Percentiles rank a stretch among this genome's conserved stretches.
Evolutionary conservation across 2,888 invertebrate species (phyloP).

Genomic region (Vesta saturnalis): DNA sequence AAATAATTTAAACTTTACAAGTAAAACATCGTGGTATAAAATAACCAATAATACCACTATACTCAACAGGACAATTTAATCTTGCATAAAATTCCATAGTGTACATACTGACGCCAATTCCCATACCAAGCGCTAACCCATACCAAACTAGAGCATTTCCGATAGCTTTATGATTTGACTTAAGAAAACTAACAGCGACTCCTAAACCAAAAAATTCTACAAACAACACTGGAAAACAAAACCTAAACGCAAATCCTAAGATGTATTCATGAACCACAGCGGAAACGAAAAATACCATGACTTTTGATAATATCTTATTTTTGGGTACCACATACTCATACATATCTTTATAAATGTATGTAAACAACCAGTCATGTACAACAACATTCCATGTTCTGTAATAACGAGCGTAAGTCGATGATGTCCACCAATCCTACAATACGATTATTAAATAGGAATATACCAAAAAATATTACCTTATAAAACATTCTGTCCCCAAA

Average conservation of each 20-base stretch:
- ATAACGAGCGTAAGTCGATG: constrained; percentile 79
- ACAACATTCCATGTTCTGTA: constrained; percentile 95
- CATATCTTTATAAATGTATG: constrained; percentile 84
- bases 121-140: constrained; percentile 79
- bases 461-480: constrained; percentile 62
- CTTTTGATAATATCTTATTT: constrained; percentile 66
- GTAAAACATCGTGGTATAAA: constrained; percentile 66
- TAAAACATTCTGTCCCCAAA: constrained; percentile 91
- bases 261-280: constrained; percentile 91
- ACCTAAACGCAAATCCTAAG: constrained; percentile 79
- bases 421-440: constrained; percentile 93
- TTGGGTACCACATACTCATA: constrained; percentile 61
- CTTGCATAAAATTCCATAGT: constrained; percentile 89
- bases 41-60: constrained; percentile 61
- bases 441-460: not conserved
- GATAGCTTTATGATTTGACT: constrained; percentile 55
- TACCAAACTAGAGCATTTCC: constrained; percentile 89
- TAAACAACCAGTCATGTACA: constrained; percentile 94
- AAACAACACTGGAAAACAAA: constrained; percentile 89
- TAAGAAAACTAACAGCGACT: constrained; percentile 67
- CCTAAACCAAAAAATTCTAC: constrained; percentile 80
- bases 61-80: constrained; percentile 71
- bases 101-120: constrained; percentile 80
- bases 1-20: constrained; percentile 40
- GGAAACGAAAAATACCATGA: constrained; percentile 80